A percentile compares a stretch with the other conserved stretches of the same genome.
Evolutionary conservation across 2,797 vertebrate species (phyloP).

Genomic region (Poecile montanus): DNA sequence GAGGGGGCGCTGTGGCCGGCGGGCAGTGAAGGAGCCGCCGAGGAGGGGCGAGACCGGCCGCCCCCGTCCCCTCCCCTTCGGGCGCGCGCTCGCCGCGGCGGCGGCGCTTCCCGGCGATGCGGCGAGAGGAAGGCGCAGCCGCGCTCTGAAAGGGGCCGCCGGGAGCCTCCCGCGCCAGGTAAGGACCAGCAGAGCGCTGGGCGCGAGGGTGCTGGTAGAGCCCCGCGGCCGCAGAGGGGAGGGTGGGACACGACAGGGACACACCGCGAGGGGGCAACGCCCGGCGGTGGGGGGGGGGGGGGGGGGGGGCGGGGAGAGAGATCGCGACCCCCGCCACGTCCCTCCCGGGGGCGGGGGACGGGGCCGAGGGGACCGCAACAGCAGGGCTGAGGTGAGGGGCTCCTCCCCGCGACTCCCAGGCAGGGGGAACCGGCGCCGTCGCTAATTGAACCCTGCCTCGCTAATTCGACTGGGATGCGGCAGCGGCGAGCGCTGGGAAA

Average conservation of each 20-base stretch:
- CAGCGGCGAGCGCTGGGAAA: background rate
- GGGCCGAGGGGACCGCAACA: background rate
- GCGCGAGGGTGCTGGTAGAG: too few relatives aligned
- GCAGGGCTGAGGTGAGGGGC: background rate
- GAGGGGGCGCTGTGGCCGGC: background rate
- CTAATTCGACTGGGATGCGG: background rate
- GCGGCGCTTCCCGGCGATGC: constrained; percentile 3
- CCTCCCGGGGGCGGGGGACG: background rate
- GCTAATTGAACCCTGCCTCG: background rate
- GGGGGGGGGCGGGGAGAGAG: fast-evolving
- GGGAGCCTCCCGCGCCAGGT: background rate
- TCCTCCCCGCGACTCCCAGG: background rate
- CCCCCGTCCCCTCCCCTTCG: background rate
- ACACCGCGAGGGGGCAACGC: background rate
- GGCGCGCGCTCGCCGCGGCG: background rate
- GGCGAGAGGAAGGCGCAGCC: constrained; percentile 5
- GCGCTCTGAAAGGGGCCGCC: background rate
- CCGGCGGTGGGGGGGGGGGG: background rate
- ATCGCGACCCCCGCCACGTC: background rate
- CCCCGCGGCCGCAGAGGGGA: background rate
- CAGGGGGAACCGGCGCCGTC: too few relatives aligned
- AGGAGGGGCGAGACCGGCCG: background rate
- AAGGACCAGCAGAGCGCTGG: background rate
- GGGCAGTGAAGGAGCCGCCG: background rate
- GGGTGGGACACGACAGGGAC: background rate